Conservation (phyloP, 2,888 invertebrate species). For the Ochropacha duplaris region DNA sequence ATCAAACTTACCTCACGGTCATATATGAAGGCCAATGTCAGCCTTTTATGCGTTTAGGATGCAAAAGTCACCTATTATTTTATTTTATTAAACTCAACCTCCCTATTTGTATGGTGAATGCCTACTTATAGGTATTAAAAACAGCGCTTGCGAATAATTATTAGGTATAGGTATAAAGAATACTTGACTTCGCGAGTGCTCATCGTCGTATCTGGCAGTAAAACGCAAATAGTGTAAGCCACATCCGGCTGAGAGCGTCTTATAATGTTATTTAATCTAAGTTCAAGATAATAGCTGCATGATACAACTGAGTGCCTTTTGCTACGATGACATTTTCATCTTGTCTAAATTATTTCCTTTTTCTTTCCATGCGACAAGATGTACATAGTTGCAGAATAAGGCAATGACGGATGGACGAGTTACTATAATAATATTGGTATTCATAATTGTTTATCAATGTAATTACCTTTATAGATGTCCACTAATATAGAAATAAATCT, state of each 20-base stretch:
- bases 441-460: not conserved
- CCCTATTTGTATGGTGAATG: not conserved
- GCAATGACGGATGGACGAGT: not conserved
- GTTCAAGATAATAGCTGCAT: conserved; percentile 37
- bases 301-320: conserved; percentile 20
- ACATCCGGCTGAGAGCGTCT: conserved; percentile 56
- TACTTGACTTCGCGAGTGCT: conserved; percentile 7
- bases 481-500: not conserved
- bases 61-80: not conserved
- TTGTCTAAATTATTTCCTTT: conserved; percentile 30
- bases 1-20: not conserved
- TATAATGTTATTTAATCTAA: conserved; percentile 34
- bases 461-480: no score
- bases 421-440: not conserved
- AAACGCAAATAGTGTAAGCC: conserved; percentile 53
- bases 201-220: conserved; percentile 34
- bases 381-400: not conserved
- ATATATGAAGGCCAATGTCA: not conserved
- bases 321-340: conserved; percentile 27
- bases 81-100: not conserved
- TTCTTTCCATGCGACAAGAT: conserved; percentile 5
- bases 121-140: not conserved
- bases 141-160: not conserved
- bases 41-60: not conserved
- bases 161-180: not conserved